These are phyloP conservation scores for Pachycephus smyrnensis DNA, from an alignment of 2,888 invertebrate genomes.

Conservation along the genomic window DNA sequence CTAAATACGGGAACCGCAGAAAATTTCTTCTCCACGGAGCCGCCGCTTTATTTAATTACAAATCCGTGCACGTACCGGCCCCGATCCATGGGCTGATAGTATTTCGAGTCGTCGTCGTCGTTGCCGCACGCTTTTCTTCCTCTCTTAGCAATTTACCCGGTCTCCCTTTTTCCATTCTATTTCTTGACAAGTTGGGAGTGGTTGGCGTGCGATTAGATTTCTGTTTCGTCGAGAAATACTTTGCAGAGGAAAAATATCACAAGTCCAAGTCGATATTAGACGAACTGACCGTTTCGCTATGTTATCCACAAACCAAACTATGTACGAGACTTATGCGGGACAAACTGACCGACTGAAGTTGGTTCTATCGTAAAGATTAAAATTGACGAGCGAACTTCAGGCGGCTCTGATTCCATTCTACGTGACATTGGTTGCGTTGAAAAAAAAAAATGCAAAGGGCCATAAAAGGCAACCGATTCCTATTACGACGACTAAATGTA, in stretches of 20 bases:
- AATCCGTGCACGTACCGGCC: slow-evolving; percentile 33
- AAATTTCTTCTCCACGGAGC: slow-evolving; percentile 25
- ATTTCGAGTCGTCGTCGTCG: not conserved
- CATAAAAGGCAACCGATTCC: not conserved
- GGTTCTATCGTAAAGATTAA: not conserved
- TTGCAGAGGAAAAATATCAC: not conserved
- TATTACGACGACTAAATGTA: not conserved
- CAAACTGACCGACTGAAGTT: not conserved
- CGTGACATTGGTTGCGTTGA: not conserved
- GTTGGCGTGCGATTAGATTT: not conserved
- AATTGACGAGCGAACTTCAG: not conserved
- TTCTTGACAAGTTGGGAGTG: not conserved
- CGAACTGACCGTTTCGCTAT: not conserved
- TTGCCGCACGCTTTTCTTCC: not conserved
- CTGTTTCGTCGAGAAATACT: not conserved
- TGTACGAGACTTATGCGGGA: not conserved
- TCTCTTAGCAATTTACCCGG: not conserved
- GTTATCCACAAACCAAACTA: not conserved
- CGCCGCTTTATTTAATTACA: slow-evolving; percentile 35
- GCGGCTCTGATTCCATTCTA: not conserved
- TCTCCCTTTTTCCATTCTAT: not conserved
- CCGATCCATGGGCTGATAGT: not conserved
- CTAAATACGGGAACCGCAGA: slow-evolving; percentile 37
- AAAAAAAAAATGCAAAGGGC: not conserved
- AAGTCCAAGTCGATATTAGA: not conserved